Evolutionary conservation across 1,140 invertebrate species (phyloP).

Genomic region (Yoshiicerus persimilis): DNA sequence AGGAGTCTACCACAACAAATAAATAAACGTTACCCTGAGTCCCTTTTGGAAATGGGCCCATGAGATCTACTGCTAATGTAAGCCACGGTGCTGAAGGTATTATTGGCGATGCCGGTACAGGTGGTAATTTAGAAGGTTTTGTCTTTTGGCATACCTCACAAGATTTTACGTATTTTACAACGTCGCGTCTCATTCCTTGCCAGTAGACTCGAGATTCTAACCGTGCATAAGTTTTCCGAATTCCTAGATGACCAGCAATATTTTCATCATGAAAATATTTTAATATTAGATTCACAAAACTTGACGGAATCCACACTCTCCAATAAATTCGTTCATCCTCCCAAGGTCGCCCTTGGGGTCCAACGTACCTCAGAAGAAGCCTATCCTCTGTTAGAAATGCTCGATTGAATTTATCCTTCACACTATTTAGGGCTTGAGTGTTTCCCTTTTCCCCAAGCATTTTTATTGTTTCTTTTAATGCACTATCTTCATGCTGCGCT

Average conservation of each 20-base stretch:
- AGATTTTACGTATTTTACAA: conserved; percentile 17
- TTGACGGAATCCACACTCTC: neutral
- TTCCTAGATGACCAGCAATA: neutral
- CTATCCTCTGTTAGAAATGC: neutral
- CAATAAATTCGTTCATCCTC: neutral
- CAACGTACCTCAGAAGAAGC: neutral
- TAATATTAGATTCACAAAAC: neutral
- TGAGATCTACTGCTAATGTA: conserved; percentile 39
- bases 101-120: neutral
- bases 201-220: conserved; percentile 45
- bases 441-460: no score
- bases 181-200: conserved; percentile 50
- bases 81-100: conserved; percentile 40
- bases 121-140: neutral
- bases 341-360: neutral
- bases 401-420: no score
- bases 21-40: conserved; percentile 9
- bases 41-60: conserved; percentile 41
- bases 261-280: neutral
- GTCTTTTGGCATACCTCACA: neutral
- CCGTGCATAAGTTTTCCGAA: neutral
- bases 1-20: conserved; percentile 44
- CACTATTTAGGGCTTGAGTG: no score
- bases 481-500: no score
- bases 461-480: no score